Evolutionary conservation across 1,140 invertebrate species (phyloP), one percentile per base, ranked within the genome.

Genomic region (Saccostrea echinata): DNA sequence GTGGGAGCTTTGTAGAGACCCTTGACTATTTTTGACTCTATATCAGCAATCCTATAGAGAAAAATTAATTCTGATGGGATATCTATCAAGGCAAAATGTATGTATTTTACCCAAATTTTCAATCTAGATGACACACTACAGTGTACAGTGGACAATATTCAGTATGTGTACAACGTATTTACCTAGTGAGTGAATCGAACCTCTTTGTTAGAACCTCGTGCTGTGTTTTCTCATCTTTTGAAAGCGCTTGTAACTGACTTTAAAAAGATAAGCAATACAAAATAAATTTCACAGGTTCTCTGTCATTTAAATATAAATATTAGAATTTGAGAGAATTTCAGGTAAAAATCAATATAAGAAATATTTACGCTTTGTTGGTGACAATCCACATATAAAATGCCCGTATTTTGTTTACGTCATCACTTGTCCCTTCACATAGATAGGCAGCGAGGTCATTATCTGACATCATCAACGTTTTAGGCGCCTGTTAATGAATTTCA

Each of bases 371-470:
- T 76, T 33, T 76, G 27, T 35, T 35, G 11, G 68, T 30, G 30
- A 76, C 33, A 33, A 76, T 76, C 68, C 68, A 76, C 13, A 16
- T 76, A 33, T 76, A 76, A 30, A 76, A 30, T 76, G 68, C 68
- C 13, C 68, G 68, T 30, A 76, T 76, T 18, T 76, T 76, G 68
- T 33, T 76, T 24, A 76, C 68, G 68, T 76, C 68, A 76, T 76
- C 68, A 30, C 3, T 33, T 27, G 27, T 30, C 24, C 27, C 27
- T 30, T 27, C 27, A 27, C 68, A 76, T 33, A 76, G 30, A 30
- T 76, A 76, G 30, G 24, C 30, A 8, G 12, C 27, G 1, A 76
- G 68, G 16, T 76, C 68, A 16, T 30, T 11, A 13, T 76, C 68
- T 76, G 68, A 76, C 11, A 27, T 76, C 68, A 30, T 76, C 27